phyloP scores from a whole-genome alignment of 1,140 invertebrate species.

The Cardiocondyla obscurior region DNA sequence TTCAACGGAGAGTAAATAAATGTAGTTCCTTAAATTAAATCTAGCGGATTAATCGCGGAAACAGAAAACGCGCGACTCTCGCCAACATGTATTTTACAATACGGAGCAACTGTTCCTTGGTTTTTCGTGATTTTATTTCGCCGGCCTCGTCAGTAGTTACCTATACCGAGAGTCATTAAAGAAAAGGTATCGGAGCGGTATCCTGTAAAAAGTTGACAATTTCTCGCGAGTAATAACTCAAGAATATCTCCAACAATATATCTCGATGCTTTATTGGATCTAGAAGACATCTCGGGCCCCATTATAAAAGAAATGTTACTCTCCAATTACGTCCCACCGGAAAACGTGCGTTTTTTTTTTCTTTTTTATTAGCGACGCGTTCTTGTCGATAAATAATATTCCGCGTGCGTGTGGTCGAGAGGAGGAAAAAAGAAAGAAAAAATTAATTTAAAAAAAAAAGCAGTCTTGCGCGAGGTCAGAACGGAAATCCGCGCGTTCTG shows the following conservation, averaged over 20 bases:
- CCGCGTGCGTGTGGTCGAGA: not conserved
- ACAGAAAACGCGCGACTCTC: not conserved
- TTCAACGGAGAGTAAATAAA: slow-evolving; percentile 24
- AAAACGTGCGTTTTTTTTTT: not conserved
- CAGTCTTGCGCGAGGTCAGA: not conserved
- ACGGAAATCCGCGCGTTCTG: slow-evolving; percentile 58
- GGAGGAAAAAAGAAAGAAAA: not conserved
- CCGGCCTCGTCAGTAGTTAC: not conserved
- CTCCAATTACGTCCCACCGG: slow-evolving; percentile 15
- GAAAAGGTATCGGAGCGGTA: not conserved
- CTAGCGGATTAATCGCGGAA: slow-evolving; percentile 25
- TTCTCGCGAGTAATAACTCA: slow-evolving; percentile 23
- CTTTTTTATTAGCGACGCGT: not conserved
- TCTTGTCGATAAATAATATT: slow-evolving; percentile 36
- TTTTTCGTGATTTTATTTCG: not conserved
- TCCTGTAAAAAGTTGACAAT: slow-evolving; percentile 18
- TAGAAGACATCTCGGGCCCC: not conserved
- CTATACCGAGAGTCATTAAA: slow-evolving; percentile 11
- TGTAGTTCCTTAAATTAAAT: slow-evolving; percentile 17
- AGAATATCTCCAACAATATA: slow-evolving; percentile 10
- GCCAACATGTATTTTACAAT: not conserved
- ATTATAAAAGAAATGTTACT: not conserved
- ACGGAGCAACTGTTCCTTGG: not conserved
- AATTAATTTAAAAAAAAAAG: slow-evolving; percentile 41
- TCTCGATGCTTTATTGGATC: slow-evolving; percentile 1